These are phyloP conservation scores for Mirza zaza DNA, from an alignment of 2,113 vertebrate genomes.

Conservation along the genomic window DNA sequence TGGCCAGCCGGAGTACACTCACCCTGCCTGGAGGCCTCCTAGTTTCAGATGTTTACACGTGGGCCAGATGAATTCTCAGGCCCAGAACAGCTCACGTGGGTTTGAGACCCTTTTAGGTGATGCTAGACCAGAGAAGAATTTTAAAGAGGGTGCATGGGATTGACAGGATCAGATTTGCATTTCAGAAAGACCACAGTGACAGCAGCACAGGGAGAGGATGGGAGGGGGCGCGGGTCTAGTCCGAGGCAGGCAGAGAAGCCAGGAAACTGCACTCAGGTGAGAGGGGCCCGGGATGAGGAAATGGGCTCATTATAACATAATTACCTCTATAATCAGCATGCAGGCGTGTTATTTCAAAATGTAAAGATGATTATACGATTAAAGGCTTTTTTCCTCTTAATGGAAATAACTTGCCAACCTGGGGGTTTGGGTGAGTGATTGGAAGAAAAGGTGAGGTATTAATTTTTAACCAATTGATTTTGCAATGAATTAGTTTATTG, in stretches of 20 bases:
- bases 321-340: conserved; percentile 79
- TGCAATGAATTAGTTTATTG: conserved; percentile 59
- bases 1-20: background rate
- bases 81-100: background rate
- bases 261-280: conserved; percentile 3
- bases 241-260: background rate
- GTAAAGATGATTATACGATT: conserved; percentile 44
- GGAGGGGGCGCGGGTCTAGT: accelerated
- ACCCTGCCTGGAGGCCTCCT: background rate
- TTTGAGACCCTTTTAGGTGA: background rate
- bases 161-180: background rate
- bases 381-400: conserved; percentile 39
- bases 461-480: conserved; percentile 49
- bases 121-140: background rate
- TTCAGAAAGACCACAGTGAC: conserved; percentile 24
- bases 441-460: background rate
- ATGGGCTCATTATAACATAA: conserved; percentile 75
- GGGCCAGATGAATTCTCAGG: background rate
- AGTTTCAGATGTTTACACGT: background rate
- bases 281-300: background rate
- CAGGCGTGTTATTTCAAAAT: conserved; percentile 61
- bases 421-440: background rate
- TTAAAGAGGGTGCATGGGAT: background rate
- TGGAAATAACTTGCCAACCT: conserved; percentile 30
- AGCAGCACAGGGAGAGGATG: background rate